Conservation (phyloP, 1,140 invertebrate species). For the Eupristina koningsbergeri region DNA sequence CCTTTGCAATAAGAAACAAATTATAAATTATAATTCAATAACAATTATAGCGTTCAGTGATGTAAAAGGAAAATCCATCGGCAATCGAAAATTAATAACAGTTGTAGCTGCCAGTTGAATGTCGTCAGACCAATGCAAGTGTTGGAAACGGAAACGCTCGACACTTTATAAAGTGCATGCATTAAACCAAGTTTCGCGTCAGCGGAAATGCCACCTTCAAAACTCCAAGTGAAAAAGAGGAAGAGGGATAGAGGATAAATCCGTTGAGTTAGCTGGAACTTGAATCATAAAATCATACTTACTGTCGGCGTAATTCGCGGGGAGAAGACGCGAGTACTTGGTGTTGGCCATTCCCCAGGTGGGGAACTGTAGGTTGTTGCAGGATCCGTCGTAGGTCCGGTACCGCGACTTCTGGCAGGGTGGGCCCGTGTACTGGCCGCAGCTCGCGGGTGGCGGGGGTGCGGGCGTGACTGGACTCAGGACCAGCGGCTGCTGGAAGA, state of each 20-base stretch:
- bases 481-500: background rate
- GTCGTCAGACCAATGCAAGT: background rate
- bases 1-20: background rate
- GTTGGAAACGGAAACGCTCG: no score
- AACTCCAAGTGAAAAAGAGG: background rate
- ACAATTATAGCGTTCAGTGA: background rate
- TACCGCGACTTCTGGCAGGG: constrained; percentile 74
- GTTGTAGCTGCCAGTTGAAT: background rate
- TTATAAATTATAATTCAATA: background rate
- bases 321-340: constrained; percentile 83
- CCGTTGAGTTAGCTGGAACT: no score
- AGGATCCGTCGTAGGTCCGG: constrained; percentile 86
- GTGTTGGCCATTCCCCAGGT: constrained; percentile 83
- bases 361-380: constrained; percentile 86
- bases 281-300: constrained; percentile 57
- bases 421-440: constrained; percentile 47
- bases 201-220: background rate
- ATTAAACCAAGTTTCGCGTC: no score
- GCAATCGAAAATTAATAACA: background rate
- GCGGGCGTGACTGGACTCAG: background rate
- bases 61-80: background rate
- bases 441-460: constrained; percentile 19
- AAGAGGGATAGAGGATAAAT: no score
- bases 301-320: constrained; percentile 88
- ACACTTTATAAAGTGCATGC: no score